phyloP scores from a whole-genome alignment of 2,113 vertebrate genomes.

The Tragulus kanchil region DNA sequence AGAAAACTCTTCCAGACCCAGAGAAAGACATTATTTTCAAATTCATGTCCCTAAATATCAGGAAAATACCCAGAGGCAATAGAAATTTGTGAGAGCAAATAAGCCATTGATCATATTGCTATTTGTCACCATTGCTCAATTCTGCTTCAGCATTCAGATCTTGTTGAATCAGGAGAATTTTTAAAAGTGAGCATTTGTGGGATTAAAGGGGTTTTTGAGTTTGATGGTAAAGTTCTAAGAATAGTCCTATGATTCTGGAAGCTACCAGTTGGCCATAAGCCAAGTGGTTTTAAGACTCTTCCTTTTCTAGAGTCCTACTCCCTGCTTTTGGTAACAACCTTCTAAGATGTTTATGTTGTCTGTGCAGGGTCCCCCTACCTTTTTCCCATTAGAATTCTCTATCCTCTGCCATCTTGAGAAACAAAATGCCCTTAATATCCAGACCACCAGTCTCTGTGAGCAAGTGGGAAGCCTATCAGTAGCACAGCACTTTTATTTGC shows the following conservation, averaged over 20 bases:
- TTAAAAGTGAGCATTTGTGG: constrained; percentile 41
- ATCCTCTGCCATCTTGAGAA: not conserved
- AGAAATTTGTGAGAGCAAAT: constrained; percentile 68
- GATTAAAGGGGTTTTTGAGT: constrained; percentile 28
- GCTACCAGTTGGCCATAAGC: not conserved
- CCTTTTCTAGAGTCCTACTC: not conserved
- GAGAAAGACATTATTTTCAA: constrained; percentile 77
- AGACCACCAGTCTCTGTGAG: not conserved
- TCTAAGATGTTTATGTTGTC: constrained; percentile 19
- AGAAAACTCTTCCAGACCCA: constrained; percentile 51
- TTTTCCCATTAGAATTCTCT: not conserved
- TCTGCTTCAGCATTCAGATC: constrained; percentile 40
- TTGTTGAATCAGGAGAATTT: constrained; percentile 75
- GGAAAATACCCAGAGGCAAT: constrained; percentile 64
- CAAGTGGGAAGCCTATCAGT: not conserved
- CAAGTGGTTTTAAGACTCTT: not conserved
- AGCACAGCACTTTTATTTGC: constrained; percentile 25
- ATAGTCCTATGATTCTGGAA: constrained; percentile 11
- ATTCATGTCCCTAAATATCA: constrained; percentile 65
- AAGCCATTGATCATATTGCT: constrained; percentile 73
- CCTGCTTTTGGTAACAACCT: not conserved
- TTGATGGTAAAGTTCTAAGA: constrained; percentile 56
- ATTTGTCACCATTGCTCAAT: constrained; percentile 72
- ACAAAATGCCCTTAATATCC: not conserved
- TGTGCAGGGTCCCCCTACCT: not conserved